phyloP scores from a whole-genome alignment of 2,797 vertebrate species.

The Anguilla anguilla region DNA sequence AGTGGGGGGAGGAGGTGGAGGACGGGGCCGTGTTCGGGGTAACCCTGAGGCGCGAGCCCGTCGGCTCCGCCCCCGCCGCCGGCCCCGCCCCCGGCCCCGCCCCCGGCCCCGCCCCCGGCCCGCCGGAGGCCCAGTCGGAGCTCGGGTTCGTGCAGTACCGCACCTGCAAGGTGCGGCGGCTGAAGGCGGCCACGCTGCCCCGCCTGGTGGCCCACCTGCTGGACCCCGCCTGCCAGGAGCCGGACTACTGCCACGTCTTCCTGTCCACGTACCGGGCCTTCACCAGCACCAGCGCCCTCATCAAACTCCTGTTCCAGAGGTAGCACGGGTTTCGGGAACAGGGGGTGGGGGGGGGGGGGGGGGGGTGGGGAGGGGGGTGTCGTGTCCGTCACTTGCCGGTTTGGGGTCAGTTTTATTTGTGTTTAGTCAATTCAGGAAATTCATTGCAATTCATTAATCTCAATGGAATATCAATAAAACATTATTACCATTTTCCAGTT shows the following conservation, averaged over 20 bases:
- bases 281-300: constrained; percentile 67
- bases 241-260: constrained; percentile 75
- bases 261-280: constrained; percentile 85
- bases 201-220: constrained; percentile 77
- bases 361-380: background rate
- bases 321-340: constrained; percentile 36
- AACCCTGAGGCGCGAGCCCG: constrained; percentile 77
- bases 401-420: too few species aligned
- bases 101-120: constrained; percentile 41
- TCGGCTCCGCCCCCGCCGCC: constrained; percentile 26
- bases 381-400: background rate
- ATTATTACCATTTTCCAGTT: too few species aligned
- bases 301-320: constrained; percentile 81
- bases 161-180: constrained; percentile 80
- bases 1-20: constrained; percentile 88
- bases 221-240: constrained; percentile 68
- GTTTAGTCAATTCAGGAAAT: too few species aligned
- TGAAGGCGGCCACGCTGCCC: constrained; percentile 80
- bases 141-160: constrained; percentile 79
- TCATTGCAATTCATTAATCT: too few species aligned
- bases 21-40: constrained; percentile 82
- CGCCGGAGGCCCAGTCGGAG: constrained; percentile 14
- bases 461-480: too few species aligned
- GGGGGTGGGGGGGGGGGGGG: background rate
- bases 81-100: constrained; percentile 39